phyloP scores from a whole-genome alignment of 2,888 invertebrate species.

The Trichopria drosophilae region DNA sequence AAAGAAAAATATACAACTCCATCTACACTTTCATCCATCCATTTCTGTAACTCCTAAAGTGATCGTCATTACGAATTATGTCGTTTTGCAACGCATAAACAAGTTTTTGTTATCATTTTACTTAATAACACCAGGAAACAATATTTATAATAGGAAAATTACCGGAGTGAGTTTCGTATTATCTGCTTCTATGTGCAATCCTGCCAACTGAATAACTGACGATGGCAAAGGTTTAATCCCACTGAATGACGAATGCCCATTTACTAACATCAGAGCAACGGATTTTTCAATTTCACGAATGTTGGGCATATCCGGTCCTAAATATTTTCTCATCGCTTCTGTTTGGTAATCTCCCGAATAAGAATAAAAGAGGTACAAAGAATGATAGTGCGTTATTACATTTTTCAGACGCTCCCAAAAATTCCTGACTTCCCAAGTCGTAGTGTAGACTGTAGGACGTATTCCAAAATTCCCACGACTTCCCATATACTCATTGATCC shows the following conservation, averaged over 20 bases:
- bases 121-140: too few relatives aligned
- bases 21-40: too few relatives aligned
- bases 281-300: constrained; percentile 34
- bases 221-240: constrained; percentile 31
- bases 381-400: not conserved
- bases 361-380: not conserved
- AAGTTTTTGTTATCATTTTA: too few relatives aligned
- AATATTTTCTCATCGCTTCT: constrained; percentile 37
- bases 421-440: not conserved
- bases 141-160: too few relatives aligned
- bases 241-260: constrained; percentile 32
- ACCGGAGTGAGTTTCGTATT: constrained; percentile 29
- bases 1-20: constrained; percentile 44
- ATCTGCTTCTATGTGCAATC: constrained; percentile 34
- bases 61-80: too few relatives aligned
- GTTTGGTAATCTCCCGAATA: constrained; percentile 23
- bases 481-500: constrained; percentile 62
- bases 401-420: constrained; percentile 37
- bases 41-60: too few relatives aligned
- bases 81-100: too few relatives aligned
- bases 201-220: constrained; percentile 33
- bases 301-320: constrained; percentile 35
- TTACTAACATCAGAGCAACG: constrained; percentile 33
- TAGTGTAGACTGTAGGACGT: constrained; percentile 55
- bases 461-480: constrained; percentile 65